Percentiles rank a stretch among this genome's conserved stretches.
Evolutionary conservation across 1,140 invertebrate species (phyloP).

Genomic region (Adoxophyes honmai): DNA sequence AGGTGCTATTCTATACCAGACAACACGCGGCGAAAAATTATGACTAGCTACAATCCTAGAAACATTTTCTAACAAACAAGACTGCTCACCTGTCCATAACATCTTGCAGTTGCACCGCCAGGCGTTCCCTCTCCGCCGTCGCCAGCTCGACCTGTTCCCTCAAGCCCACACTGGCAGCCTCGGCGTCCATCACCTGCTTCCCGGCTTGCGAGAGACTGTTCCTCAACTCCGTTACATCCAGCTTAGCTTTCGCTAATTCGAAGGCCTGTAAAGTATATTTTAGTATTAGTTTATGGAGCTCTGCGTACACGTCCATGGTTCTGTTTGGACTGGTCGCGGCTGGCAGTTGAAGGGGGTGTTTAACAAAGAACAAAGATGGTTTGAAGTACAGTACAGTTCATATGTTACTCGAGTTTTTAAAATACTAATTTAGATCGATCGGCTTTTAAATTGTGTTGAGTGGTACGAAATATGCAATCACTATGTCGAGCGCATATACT

Average conservation of each 20-base stretch:
- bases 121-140: constrained; percentile 63
- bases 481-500: no score
- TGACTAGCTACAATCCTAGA: background rate
- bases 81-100: constrained; percentile 43
- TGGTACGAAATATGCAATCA: no score
- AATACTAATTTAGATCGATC: no score
- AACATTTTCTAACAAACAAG: background rate
- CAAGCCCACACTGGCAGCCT: constrained; percentile 70
- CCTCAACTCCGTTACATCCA: constrained; percentile 64
- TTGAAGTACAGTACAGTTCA: no score
- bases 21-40: no score
- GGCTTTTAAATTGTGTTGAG: no score
- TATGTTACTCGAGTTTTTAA: no score
- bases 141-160: constrained; percentile 66
- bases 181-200: constrained; percentile 64
- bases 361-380: no score
- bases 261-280: constrained; percentile 48
- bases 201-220: constrained; percentile 42
- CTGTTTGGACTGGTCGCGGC: no score
- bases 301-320: no score
- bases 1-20: no score
- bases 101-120: constrained; percentile 73
- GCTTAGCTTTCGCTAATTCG: constrained; percentile 68
- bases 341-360: no score
- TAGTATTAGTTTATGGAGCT: background rate